Evolutionary conservation across 2,113 vertebrate genomes (phyloP).

Genomic region (Phoenicopterus ruber): DNA sequence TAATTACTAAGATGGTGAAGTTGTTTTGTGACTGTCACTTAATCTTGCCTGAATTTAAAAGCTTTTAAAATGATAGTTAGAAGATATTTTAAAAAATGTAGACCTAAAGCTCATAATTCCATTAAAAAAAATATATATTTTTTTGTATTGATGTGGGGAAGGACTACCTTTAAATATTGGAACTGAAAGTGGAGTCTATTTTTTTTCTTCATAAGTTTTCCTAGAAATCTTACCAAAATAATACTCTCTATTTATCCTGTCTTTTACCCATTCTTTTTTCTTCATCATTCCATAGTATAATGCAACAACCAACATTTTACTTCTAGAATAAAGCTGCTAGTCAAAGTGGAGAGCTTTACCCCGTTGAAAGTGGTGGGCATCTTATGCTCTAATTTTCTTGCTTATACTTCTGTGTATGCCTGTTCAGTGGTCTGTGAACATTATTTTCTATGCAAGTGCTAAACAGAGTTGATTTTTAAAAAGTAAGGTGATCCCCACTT

Average conservation of each 20-base stretch:
- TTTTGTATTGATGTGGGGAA: not conserved
- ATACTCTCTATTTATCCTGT: not conserved
- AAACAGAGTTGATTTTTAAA: not conserved
- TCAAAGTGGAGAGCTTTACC: not conserved
- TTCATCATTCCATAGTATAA: not conserved
- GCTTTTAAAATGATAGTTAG: not conserved
- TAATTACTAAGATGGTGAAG: not conserved
- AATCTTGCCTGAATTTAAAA: not conserved
- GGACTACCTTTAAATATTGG: not conserved
- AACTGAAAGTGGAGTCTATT: not conserved
- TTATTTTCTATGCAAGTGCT: not conserved
- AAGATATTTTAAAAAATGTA: not conserved
- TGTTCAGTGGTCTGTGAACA: not conserved
- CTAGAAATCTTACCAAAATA: not conserved
- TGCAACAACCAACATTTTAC: not conserved
- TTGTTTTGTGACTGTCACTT: not conserved
- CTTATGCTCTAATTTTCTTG: not conserved
- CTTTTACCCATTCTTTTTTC: not conserved
- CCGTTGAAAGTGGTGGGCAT: not conserved
- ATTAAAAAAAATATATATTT: not conserved
- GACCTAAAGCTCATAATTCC: not conserved
- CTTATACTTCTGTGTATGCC: not conserved
- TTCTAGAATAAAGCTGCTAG: not conserved
- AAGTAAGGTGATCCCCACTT: not conserved
- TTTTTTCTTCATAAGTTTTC: not conserved